phyloP scores from a whole-genome alignment of 2,113 vertebrate species.

The Atherinomorus stipes region DNA sequence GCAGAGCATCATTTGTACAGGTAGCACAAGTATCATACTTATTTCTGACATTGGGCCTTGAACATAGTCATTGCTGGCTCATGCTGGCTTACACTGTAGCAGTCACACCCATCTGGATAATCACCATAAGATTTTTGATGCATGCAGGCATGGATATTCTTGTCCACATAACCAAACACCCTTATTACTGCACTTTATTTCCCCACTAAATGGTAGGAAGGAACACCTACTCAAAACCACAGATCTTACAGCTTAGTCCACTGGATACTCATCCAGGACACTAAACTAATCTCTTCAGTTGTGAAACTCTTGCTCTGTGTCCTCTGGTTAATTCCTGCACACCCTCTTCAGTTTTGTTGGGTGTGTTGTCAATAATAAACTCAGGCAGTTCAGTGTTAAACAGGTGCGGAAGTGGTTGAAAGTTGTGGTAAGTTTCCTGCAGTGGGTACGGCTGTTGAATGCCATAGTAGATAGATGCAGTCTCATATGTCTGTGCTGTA shows the following conservation, averaged over 20 bases:
- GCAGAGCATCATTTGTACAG: slow-evolving; percentile 23
- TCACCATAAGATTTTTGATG: slow-evolving; percentile 48
- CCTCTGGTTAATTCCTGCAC: slow-evolving; percentile 12
- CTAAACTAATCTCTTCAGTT: slow-evolving; percentile 23
- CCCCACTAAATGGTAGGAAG: slow-evolving; percentile 47
- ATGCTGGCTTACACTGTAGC: slow-evolving; percentile 23
- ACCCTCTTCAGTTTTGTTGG: slow-evolving; percentile 1
- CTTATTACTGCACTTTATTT: slow-evolving; percentile 62
- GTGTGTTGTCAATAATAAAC: slow-evolving; percentile 45
- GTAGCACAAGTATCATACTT: slow-evolving; percentile 22
- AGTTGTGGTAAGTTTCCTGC: slow-evolving; percentile 74
- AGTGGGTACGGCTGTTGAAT: slow-evolving; percentile 63
- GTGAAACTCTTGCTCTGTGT: slow-evolving; percentile 20
- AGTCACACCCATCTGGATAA: slow-evolving; percentile 65
- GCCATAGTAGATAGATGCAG: slow-evolving; percentile 11
- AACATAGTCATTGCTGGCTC: slow-evolving; percentile 33
- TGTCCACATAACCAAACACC: slow-evolving; percentile 32
- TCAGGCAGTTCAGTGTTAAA: slow-evolving; percentile 47
- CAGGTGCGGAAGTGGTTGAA: slow-evolving; percentile 71
- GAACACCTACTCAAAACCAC: slow-evolving; percentile 48
- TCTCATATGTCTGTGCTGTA: neutral
- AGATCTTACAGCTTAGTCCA: slow-evolving; percentile 27
- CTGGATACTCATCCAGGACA: slow-evolving; percentile 41
- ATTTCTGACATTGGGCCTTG: slow-evolving; percentile 24
- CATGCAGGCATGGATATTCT: slow-evolving; percentile 35